Percentiles rank a stretch among this genome's conserved stretches.
phyloP scores from a whole-genome alignment of 2,888 invertebrate genomes.

The Sisyra nigra region DNA sequence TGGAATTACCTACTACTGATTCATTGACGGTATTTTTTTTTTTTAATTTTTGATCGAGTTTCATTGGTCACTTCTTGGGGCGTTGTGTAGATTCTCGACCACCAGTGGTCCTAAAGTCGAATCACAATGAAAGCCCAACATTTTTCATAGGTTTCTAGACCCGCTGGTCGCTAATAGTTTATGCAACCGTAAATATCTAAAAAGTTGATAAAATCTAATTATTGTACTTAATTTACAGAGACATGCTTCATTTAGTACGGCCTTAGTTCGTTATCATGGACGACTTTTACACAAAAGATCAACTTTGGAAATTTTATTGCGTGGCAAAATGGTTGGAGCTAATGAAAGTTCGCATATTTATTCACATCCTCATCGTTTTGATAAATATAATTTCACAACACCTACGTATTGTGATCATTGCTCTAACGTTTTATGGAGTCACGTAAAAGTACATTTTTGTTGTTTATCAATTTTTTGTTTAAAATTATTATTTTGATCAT shows the following conservation, averaged over 20 bases:
- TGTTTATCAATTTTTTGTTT: conserved; percentile 1
- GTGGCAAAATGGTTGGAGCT: conserved; percentile 43
- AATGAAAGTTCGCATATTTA: conserved; percentile 40
- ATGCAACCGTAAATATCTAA: too few species aligned
- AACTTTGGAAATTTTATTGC: conserved; percentile 77
- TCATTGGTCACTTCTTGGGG: too few species aligned
- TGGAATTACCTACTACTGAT: conserved; percentile 66
- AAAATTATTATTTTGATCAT: background rate
- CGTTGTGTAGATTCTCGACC: too few species aligned
- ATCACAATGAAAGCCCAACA: too few species aligned
- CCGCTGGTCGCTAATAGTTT: too few species aligned
- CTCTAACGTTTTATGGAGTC: conserved; percentile 79
- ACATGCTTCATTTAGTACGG: conserved; percentile 73
- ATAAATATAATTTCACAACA: conserved; percentile 71
- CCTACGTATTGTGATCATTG: conserved; percentile 84
- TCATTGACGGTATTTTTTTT: conserved; percentile 43
- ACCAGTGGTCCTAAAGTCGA: too few species aligned
- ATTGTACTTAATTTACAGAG: conserved; percentile 33
- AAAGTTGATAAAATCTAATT: too few species aligned
- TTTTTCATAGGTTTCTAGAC: too few species aligned
- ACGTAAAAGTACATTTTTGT: conserved; percentile 58
- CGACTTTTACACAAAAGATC: conserved; percentile 75
- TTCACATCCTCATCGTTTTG: conserved; percentile 68
- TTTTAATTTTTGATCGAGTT: too few species aligned
- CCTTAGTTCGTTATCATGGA: conserved; percentile 72